Conservation (phyloP, 2,888 invertebrate genomes). For the Tipula helvola region DNA sequence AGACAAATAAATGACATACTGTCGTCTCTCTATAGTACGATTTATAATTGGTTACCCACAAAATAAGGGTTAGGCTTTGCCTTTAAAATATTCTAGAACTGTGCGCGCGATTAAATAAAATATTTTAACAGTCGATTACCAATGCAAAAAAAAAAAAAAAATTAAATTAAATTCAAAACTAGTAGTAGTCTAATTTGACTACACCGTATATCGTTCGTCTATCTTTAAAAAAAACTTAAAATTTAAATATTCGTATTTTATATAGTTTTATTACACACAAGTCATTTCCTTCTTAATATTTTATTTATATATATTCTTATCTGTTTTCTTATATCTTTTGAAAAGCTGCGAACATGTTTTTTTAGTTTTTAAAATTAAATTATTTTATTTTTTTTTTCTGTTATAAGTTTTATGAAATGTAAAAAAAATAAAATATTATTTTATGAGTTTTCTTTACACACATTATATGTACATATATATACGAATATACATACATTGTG, state of each 20-base stretch:
- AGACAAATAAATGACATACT: not conserved
- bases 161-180: not conserved
- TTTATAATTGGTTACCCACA: not conserved
- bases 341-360: constrained; percentile 10
- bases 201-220: not conserved
- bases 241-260: not conserved
- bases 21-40: not conserved
- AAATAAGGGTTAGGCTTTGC: not conserved
- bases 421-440: not conserved
- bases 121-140: not conserved
- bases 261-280: constrained; percentile 4
- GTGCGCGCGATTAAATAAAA: not conserved
- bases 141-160: not conserved
- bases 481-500: not conserved
- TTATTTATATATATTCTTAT: not conserved
- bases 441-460: not conserved
- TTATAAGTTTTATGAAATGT: not conserved
- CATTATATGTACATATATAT: not conserved
- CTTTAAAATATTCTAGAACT: not conserved
- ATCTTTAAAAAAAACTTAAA: not conserved
- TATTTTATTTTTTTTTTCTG: not conserved
- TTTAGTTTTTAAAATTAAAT: constrained; percentile 4
- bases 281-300: constrained; percentile 9
- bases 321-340: not conserved
- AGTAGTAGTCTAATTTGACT: not conserved